Evolutionary conservation across 2,888 invertebrate species (phyloP).

Genomic region (Myopa tessellatipennis): DNA sequence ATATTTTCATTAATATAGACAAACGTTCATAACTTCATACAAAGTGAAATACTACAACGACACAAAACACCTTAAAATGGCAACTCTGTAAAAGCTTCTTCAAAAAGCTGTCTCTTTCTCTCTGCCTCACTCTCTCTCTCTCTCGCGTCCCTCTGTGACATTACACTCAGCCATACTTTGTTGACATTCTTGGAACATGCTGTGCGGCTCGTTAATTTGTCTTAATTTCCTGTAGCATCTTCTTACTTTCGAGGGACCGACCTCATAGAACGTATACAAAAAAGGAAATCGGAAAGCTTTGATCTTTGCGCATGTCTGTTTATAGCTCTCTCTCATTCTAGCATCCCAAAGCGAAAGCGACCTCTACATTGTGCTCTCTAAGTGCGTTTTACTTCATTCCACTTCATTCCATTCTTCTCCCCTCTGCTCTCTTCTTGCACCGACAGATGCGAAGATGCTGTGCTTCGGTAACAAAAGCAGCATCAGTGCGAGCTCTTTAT

Average conservation of each 20-base stretch:
- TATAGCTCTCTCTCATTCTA: neutral
- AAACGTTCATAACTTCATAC: neutral
- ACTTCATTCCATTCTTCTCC: neutral
- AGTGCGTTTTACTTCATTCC: too few species aligned
- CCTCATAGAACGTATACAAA: neutral
- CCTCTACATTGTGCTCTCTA: neutral
- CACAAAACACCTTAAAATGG: neutral
- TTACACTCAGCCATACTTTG: neutral
- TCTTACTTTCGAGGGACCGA: neutral
- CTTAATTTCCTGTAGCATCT: neutral
- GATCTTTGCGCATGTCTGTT: neutral
- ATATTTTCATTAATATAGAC: neutral
- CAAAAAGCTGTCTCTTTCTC: neutral
- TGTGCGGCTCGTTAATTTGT: neutral
- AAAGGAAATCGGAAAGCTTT: neutral
- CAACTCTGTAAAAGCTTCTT: neutral
- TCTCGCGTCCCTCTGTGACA: neutral
- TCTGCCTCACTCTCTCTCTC: neutral
- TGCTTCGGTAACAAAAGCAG: too few species aligned
- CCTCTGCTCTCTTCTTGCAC: neutral
- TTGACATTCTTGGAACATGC: neutral
- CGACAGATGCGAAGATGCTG: neutral
- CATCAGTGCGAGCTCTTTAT: neutral
- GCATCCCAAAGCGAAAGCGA: neutral
- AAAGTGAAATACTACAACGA: neutral